Conservation (phyloP, 2,797 vertebrate species). For the Pantherophis alleghaniensis region DNA sequence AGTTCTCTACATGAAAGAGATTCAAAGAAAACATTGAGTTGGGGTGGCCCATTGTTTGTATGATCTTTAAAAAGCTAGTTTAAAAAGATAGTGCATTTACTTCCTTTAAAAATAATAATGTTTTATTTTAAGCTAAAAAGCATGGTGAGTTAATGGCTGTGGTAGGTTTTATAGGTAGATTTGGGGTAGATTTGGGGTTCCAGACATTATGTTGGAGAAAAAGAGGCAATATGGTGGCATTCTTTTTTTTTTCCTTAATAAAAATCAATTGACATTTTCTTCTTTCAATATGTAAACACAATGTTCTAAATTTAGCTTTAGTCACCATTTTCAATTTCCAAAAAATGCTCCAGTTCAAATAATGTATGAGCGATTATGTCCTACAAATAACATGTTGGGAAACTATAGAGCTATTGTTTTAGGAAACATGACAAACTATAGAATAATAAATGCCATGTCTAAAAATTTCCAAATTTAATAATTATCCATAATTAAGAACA, state of each 20-base stretch:
- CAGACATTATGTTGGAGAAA: neutral
- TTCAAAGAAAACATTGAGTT: neutral
- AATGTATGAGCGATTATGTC: conserved; percentile 20
- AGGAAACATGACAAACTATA: neutral
- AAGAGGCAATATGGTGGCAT: neutral
- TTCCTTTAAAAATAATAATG: neutral
- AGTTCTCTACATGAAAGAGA: neutral
- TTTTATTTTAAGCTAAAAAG: neutral
- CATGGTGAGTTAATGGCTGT: neutral
- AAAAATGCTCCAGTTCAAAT: conserved; percentile 27
- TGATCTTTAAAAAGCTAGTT: neutral
- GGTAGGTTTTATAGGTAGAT: neutral
- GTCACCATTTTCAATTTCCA: neutral
- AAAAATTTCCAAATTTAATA: neutral
- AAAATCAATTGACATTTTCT: neutral
- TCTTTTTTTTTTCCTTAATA: neutral
- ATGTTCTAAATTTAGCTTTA: neutral
- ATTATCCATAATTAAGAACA: neutral
- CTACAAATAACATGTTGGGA: conserved; percentile 4
- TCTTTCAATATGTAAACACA: conserved; percentile 17
- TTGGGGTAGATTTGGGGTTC: neutral
- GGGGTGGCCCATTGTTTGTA: neutral
- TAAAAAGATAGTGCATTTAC: neutral
- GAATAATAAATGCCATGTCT: neutral
- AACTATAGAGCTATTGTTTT: neutral